Evolutionary conservation across 2,888 invertebrate species (phyloP).

Genomic region (Orchestes rusci): DNA sequence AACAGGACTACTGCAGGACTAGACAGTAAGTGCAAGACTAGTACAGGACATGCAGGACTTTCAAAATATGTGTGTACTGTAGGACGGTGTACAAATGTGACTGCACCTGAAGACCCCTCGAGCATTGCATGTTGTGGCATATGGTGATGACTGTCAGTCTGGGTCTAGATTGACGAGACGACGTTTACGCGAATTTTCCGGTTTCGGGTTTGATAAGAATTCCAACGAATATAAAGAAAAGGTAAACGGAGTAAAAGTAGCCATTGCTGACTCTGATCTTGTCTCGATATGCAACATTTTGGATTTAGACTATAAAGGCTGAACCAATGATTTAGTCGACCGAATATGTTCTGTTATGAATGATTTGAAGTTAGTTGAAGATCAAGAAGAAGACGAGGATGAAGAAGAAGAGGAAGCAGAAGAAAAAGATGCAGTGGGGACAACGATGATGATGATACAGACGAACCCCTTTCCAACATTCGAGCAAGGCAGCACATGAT

Average conservation of each 20-base stretch:
- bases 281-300: neutral
- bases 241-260: neutral
- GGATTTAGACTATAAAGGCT: neutral
- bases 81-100: too few relatives aligned
- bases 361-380: neutral
- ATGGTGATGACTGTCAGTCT: slow-evolving; percentile 1
- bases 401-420: neutral
- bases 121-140: slow-evolving; percentile 1
- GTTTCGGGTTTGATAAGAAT: too few relatives aligned
- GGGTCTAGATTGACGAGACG: too few relatives aligned
- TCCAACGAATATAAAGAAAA: neutral
- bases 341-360: neutral
- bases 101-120: neutral
- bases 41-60: too few relatives aligned
- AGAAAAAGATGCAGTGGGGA: neutral
- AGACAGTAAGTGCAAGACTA: too few relatives aligned
- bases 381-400: neutral
- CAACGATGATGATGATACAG: neutral
- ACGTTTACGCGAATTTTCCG: too few relatives aligned
- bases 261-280: neutral
- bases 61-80: too few relatives aligned
- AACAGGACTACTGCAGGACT: too few relatives aligned
- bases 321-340: neutral
- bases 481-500: too few relatives aligned
- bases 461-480: too few relatives aligned